These are phyloP conservation scores for Oopsacas minuta DNA, from an alignment of 37 sponge, comb jelly and placozoan genomes.

Conservation along the genomic window DNA sequence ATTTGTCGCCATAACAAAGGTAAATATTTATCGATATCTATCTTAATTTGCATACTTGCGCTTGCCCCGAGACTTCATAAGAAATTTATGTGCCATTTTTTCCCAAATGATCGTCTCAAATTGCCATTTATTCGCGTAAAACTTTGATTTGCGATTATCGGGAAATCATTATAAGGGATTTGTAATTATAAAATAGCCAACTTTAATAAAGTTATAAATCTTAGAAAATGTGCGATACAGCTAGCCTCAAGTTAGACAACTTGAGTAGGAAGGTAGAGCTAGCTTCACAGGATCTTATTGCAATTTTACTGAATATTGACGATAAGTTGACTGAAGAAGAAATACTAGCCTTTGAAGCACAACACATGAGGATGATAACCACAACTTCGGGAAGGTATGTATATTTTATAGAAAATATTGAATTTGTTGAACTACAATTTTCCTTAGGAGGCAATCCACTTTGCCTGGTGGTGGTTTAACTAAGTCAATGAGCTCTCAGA, in stretches of 20 bases:
- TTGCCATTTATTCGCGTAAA: no score
- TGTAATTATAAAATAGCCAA: not conserved
- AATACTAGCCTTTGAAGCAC: not conserved
- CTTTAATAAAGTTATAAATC: not conserved
- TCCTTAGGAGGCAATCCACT: not conserved
- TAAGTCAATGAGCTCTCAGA: not conserved
- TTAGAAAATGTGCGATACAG: not conserved
- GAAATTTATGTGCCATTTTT: no score
- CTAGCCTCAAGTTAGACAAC: not conserved
- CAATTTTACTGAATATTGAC: slow-evolving; percentile 25
- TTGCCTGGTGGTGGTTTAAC: not conserved
- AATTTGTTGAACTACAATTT: no score
- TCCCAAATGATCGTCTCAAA: no score
- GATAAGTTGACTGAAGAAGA: slow-evolving; percentile 20
- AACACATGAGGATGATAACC: not conserved
- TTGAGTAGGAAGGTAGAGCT: slow-evolving; percentile 67
- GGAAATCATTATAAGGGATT: no score
- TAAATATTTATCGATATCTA: not conserved
- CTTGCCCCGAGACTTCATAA: no score
- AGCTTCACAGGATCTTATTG: slow-evolving; percentile 54
- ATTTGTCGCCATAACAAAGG: slow-evolving; percentile 53
- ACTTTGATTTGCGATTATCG: no score
- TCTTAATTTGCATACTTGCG: not conserved
- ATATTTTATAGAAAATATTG: no score
- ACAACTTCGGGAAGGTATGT: not conserved